phyloP scores from a whole-genome alignment of 1,140 invertebrate genomes.

The Vanessa tameamea region DNA sequence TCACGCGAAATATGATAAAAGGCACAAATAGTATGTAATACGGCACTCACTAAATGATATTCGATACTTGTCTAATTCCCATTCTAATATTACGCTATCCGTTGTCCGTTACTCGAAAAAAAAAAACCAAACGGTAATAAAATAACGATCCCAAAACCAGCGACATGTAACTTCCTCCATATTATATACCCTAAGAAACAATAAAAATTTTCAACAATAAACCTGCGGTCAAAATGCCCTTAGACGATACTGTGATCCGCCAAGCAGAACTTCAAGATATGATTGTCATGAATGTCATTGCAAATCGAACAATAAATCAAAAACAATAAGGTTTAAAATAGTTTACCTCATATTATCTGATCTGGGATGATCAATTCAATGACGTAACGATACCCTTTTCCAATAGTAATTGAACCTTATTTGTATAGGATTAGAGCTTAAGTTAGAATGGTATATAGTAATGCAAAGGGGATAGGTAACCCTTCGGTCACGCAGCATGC shows the following conservation, averaged over 20 bases:
- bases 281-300: neutral
- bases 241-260: slow-evolving; percentile 63
- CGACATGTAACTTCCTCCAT: slow-evolving; percentile 68
- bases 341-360: slow-evolving; percentile 14
- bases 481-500: slow-evolving; percentile 66
- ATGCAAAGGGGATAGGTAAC: slow-evolving; percentile 50
- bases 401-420: slow-evolving; percentile 18
- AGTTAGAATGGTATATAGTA: slow-evolving; percentile 25
- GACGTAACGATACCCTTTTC: slow-evolving; percentile 17
- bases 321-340: slow-evolving; percentile 17
- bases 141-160: slow-evolving; percentile 62
- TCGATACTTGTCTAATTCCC: neutral
- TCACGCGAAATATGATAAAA: slow-evolving; percentile 2
- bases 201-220: slow-evolving; percentile 70
- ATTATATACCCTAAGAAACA: slow-evolving; percentile 59
- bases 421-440: slow-evolving; percentile 12
- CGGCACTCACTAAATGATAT: neutral
- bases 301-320: slow-evolving; percentile 35
- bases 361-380: slow-evolving; percentile 34
- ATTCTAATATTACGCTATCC: slow-evolving; percentile 19
- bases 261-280: slow-evolving; percentile 59
- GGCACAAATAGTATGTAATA: neutral
- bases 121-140: slow-evolving; percentile 37
- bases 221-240: slow-evolving; percentile 67
- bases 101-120: slow-evolving; percentile 13